Conservation (phyloP, 2,797 vertebrate species). For the Poliocrania exsul region DNA sequence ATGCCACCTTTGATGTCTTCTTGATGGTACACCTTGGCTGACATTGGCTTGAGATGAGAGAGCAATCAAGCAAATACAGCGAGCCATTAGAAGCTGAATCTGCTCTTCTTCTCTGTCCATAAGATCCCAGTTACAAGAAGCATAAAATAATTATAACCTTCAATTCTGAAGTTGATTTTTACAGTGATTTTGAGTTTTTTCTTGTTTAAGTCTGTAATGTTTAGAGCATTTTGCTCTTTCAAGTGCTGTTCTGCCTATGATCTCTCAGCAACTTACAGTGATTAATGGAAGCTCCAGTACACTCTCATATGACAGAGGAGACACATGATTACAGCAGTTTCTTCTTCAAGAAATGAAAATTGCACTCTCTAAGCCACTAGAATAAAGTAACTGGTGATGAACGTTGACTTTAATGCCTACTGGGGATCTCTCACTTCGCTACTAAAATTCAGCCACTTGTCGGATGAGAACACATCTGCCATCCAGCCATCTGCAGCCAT, state of each 20-base stretch:
- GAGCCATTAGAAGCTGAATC: not conserved
- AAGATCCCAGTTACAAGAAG: not conserved
- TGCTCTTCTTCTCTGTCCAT: not conserved
- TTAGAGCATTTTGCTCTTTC: not conserved
- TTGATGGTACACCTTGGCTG: not conserved
- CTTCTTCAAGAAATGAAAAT: slow-evolving; percentile 55
- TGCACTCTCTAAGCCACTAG: slow-evolving; percentile 34
- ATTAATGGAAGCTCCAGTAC: slow-evolving; percentile 26
- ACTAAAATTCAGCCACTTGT: slow-evolving; percentile 12
- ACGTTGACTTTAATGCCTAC: slow-evolving; percentile 12
- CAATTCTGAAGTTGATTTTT: not conserved
- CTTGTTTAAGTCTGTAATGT: not conserved
- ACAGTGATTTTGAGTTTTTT: not conserved
- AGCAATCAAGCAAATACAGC: not conserved
- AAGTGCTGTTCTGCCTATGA: not conserved
- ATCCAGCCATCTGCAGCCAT: not conserved
- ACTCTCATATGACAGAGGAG: not conserved
- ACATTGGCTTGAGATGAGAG: not conserved
- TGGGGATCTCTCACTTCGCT: not conserved
- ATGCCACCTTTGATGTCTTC: not conserved
- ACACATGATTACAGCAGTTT: slow-evolving; percentile 14
- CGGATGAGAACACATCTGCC: not conserved
- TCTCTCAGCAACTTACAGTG: not conserved
- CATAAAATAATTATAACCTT: not conserved
- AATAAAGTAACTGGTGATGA: slow-evolving; percentile 48